Evolutionary conservation across 2,888 invertebrate species (phyloP), one percentile per base, ranked within the genome.

Genomic region (Eristalis pertinax): DNA sequence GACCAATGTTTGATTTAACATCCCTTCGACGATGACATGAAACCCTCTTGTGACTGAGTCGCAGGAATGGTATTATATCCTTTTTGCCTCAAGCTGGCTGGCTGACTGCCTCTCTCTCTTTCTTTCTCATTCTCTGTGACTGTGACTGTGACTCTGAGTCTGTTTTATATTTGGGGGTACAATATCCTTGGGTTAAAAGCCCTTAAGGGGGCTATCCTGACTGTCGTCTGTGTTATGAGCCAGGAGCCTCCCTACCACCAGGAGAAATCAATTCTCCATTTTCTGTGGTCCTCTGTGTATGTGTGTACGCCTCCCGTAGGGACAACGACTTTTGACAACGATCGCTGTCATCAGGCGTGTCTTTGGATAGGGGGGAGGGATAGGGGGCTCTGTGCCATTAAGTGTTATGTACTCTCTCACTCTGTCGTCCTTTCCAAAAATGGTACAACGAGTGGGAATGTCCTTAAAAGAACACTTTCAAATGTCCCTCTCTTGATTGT

Each of bases 1-100:
- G 80, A 75, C 68, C 68, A 77, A 77, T 85, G 77, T 77, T 85
- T 85, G 81, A 81, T 82, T 85, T 81, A 82, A 85, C 73, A 74
- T 81, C 82, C 73, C 73, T 77, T 85, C 73, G 74, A 78, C 82
- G 65, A 64, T 64, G 65, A 85, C n/a, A n/a, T n/a, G n/a, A 82
- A 50, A 50, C 50, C 19, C 64, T 77, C 64, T 81, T 43, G 72
- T 75, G 81, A 64, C 65, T 29, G 73, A 81, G 73, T 63, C 74
- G 73, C 72, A 60, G 72, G 70, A 72, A 67, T 80, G 84, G 75
- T 81, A 69, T 81, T 77, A 77, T 82, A 82, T 81, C 69, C 74
- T 69, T 73, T 70, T 81, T 72, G 11, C 15, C 19, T 32, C 38
- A 50, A 50, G 64, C 32, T n/a, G 2, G 29, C 15, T 10, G 10